phyloP scores from a whole-genome alignment of 1,140 invertebrate species.

The Neodiprion virginianus region DNA sequence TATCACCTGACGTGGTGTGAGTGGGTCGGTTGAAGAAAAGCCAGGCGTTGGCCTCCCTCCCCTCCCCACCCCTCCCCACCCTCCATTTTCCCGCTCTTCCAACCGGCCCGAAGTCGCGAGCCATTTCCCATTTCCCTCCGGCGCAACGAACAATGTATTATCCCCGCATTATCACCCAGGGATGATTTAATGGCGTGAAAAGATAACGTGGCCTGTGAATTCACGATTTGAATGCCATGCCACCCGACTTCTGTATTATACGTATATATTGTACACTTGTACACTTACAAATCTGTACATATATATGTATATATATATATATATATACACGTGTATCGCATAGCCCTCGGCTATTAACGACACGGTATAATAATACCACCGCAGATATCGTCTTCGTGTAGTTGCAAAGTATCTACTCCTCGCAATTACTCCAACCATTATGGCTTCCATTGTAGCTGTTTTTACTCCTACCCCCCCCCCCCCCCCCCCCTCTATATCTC shows the following conservation, averaged over 20 bases:
- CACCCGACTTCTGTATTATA: background rate
- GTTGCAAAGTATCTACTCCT: background rate
- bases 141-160: background rate
- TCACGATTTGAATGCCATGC: background rate
- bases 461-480: background rate
- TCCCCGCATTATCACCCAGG: background rate
- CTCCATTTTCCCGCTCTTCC: background rate
- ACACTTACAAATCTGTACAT: no score
- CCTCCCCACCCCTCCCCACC: no score
- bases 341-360: background rate
- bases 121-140: no score
- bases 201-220: background rate
- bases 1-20: background rate
- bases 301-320: no score
- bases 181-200: background rate
- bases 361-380: background rate
- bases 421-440: background rate
- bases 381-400: background rate
- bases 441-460: background rate
- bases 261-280: no score
- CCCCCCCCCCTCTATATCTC: no score
- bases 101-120: no score
- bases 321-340: no score
- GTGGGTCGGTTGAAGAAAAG: no score
- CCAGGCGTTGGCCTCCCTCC: no score